Base-by-base conservation (phyloP, 2,113 vertebrate species). In the Mesembrinibis cayennensis region DNA sequence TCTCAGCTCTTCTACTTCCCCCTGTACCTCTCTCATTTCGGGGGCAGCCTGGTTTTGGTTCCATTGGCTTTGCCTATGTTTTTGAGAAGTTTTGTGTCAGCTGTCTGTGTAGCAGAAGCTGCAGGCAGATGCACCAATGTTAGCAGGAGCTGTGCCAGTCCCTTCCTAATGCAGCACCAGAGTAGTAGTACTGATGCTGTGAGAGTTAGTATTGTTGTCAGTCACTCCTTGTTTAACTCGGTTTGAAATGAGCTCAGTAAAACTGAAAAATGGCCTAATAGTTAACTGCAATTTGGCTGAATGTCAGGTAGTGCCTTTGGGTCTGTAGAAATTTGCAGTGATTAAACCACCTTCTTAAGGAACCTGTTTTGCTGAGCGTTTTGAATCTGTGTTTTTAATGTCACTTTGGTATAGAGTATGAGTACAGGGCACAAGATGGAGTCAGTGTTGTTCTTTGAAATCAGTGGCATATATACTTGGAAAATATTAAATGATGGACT, bases 271-370 rank as follows among this genome's bases (percentile, higher is more conserved):
- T 82, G 71, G 32, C 66, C 84, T 58, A 88, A 96, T 70, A 93
- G 66, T 87, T 94, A 90, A 80, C 89, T 87, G 44, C 70, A 95
- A 86, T 93, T 96, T 91, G 78, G 61, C 85, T 95, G 93, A 96
- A 93, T 91, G 94, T 97, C 95, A 97, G 55, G 15, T 63, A 91
- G 76, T 73, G 77, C 94, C 93, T 93, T 94, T 90, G 96, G 91
- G 85, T 70, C 74, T 92, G 63, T 82, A 87, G 86, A 96, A 94
- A 93, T 95, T 79, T 92, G 72, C 72, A 74, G 49, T 92, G 89
- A 94, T 95, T 96, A 96, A 96, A 70, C 59, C 76, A 84, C 45
- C 52, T 93, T 89, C 61, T 87, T 89, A 86, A 83, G 36, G 80
- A 95, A 59, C 30, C 32, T 85, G 34, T 82, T 93, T 93, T 89